Evolutionary conservation across 2,113 vertebrate species (phyloP).

Genomic region (Sialia sialis): DNA sequence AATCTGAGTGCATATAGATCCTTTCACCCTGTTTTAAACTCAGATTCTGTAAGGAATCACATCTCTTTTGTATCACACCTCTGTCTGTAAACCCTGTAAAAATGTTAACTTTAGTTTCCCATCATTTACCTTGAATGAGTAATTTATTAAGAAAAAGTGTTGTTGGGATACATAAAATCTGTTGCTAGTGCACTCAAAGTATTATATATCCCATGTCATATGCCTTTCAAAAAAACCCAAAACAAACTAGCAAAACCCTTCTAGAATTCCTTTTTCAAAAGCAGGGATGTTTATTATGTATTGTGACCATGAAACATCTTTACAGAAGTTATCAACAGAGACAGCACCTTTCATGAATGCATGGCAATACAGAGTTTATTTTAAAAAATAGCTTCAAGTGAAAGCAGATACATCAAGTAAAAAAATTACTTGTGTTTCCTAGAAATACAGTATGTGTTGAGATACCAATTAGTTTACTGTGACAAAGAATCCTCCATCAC

Average conservation of each 20-base stretch:
- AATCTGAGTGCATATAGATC: neutral
- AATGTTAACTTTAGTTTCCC: neutral
- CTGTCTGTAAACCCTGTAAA: neutral
- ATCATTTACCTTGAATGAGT: neutral
- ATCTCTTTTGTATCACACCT: neutral
- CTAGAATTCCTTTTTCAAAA: neutral
- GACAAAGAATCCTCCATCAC: neutral
- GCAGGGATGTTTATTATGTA: fast-evolving
- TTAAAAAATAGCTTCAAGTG: neutral
- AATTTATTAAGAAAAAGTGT: neutral
- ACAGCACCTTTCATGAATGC: neutral
- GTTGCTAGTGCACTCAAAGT: neutral
- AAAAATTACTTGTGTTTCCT: neutral
- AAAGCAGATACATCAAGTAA: neutral
- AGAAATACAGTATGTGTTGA: neutral
- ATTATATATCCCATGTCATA: neutral
- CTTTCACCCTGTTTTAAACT: neutral
- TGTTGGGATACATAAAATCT: neutral
- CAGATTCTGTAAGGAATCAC: neutral
- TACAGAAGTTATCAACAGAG: neutral
- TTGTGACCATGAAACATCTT: neutral
- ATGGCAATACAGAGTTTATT: neutral
- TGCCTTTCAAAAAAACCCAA: neutral
- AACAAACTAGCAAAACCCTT: no score
- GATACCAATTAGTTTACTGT: neutral